These are phyloP conservation scores for Illadopsis cleaveri DNA, from an alignment of 2,113 vertebrate species.

Conservation along the genomic window DNA sequence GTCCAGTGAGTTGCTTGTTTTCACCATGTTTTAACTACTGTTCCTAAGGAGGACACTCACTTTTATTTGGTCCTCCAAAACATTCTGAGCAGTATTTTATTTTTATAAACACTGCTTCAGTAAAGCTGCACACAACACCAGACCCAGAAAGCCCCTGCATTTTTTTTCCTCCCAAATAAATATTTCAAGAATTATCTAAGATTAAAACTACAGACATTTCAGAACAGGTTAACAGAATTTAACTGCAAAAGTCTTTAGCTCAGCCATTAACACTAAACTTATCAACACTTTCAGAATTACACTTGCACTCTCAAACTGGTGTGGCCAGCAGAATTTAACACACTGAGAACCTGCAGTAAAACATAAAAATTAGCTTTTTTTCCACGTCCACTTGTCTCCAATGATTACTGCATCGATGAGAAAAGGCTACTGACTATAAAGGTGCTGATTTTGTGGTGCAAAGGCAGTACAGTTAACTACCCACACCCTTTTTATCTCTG, in stretches of 20 bases:
- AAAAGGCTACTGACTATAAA: background rate
- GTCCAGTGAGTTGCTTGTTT: background rate
- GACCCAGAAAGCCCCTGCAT: background rate
- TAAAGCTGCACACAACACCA: background rate
- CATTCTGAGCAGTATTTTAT: accelerated
- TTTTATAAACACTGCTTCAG: background rate
- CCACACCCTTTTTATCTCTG: background rate
- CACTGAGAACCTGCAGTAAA: background rate
- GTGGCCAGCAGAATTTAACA: background rate
- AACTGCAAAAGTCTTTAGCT: background rate
- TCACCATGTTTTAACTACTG: background rate
- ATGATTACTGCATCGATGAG: background rate
- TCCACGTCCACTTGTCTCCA: background rate
- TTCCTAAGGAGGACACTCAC: background rate
- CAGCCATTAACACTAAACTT: background rate
- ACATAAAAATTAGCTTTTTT: background rate
- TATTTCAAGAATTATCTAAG: background rate
- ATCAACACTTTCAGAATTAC: background rate
- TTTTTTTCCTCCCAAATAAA: background rate
- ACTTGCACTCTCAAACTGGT: background rate
- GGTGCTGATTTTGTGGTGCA: background rate
- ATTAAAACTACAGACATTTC: background rate
- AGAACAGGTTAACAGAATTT: background rate
- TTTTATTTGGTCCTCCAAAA: background rate
- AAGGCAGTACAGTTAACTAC: background rate